Evolutionary conservation across 1,140 invertebrate genomes (phyloP).

Genomic region (Panagrolaimus sp.): DNA sequence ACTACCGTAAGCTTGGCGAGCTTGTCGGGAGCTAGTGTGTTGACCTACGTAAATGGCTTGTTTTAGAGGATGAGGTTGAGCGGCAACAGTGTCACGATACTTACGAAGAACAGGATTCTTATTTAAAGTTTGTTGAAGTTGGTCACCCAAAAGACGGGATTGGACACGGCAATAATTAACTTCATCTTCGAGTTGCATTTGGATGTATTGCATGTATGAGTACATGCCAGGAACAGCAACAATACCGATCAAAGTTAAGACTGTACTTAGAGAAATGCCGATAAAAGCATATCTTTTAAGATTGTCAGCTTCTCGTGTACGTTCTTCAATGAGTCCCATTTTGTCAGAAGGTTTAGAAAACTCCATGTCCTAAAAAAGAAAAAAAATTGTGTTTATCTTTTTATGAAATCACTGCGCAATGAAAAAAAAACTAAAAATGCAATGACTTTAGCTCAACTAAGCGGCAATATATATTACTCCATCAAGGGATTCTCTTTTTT

Average conservation of each 20-base stretch:
- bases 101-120: slow-evolving; percentile 11
- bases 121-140: slow-evolving; percentile 10
- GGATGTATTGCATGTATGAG: slow-evolving; percentile 50
- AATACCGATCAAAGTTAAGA: slow-evolving; percentile 42
- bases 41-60: slow-evolving; percentile 26
- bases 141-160: slow-evolving; percentile 10
- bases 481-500: not conserved
- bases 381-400: too few species aligned
- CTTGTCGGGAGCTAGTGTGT: not conserved
- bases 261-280: slow-evolving; percentile 42
- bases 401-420: too few species aligned
- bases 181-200: slow-evolving; percentile 45
- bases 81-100: slow-evolving; percentile 19
- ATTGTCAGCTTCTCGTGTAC: slow-evolving; percentile 10
- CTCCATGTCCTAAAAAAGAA: too few species aligned
- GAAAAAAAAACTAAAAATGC: too few species aligned
- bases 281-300: slow-evolving; percentile 33
- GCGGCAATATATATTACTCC: slow-evolving; percentile 4
- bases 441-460: too few species aligned
- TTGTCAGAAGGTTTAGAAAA: not conserved
- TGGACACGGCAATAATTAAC: slow-evolving; percentile 41
- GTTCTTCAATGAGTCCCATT: slow-evolving; percentile 9
- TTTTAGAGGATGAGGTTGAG: slow-evolving; percentile 17
- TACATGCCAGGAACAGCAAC: slow-evolving; percentile 43
- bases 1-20: slow-evolving; percentile 4